Evolutionary conservation across 2,888 invertebrate species (phyloP).

Genomic region (Drosophila ustulata): DNA sequence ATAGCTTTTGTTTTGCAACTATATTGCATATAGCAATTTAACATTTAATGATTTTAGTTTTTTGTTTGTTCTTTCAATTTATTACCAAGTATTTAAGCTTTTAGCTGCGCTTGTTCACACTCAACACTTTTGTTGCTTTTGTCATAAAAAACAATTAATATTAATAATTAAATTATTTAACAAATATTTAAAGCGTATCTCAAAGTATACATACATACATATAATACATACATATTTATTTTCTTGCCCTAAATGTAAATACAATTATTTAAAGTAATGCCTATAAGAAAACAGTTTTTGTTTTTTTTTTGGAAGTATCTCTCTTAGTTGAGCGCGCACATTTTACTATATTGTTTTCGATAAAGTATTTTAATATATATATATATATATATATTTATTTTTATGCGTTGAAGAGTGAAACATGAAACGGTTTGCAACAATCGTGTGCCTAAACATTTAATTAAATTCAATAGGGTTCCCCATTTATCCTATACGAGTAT

Average conservation of each 20-base stretch:
- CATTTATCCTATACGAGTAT: constrained; percentile 25
- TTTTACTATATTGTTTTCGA: constrained; percentile 24
- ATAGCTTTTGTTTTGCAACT: constrained; percentile 31
- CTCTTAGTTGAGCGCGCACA: constrained; percentile 44
- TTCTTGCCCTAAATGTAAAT: constrained; percentile 51
- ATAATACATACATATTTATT: constrained; percentile 44
- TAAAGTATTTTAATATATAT: constrained; percentile 18
- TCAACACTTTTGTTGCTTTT: constrained; percentile 55
- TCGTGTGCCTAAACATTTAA: constrained; percentile 64
- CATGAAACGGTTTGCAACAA: constrained; percentile 61
- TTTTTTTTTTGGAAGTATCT: constrained; percentile 43
- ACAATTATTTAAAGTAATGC: constrained; percentile 59
- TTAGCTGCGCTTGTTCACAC: constrained; percentile 56
- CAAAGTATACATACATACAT: constrained; percentile 66
- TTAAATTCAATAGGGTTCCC: constrained; percentile 59
- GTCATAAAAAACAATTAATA: constrained; percentile 55
- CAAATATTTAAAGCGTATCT: constrained; percentile 69
- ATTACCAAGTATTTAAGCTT: constrained; percentile 57
- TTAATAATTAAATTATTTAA: constrained; percentile 61
- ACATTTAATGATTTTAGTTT: constrained; percentile 31
- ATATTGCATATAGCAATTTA: constrained; percentile 47
- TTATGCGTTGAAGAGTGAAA: constrained; percentile 54
- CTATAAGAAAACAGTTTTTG: constrained; percentile 53
- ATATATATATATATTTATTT: too few relatives aligned
- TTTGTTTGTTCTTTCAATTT: constrained; percentile 18